phyloP scores from a whole-genome alignment of 2,888 invertebrate species.

The Pimpla rufipes region DNA sequence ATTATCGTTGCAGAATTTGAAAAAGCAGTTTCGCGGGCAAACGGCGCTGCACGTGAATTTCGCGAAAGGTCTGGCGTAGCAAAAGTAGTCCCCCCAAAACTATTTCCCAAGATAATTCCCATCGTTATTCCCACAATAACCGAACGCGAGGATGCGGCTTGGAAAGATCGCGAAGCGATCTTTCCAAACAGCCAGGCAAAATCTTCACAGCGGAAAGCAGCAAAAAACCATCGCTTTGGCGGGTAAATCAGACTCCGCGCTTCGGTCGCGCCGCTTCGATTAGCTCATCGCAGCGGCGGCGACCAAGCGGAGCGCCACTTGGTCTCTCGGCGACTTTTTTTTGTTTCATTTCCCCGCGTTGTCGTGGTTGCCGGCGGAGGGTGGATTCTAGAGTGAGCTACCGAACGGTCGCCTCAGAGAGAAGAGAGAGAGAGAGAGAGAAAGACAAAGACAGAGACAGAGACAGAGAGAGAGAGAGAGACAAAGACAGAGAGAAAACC shows the following conservation, averaged over 20 bases:
- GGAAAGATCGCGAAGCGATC: neutral
- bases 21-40: neutral
- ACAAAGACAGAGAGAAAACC: conserved; percentile 3
- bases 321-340: conserved; percentile 31
- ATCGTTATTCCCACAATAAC: neutral
- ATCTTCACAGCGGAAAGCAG: neutral
- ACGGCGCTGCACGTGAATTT: neutral
- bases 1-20: neutral
- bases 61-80: neutral
- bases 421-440: neutral
- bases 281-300: neutral
- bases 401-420: conserved; percentile 34
- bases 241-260: conserved; percentile 23
- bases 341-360: conserved; percentile 49
- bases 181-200: neutral
- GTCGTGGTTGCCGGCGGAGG: conserved; percentile 57
- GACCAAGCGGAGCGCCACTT: neutral
- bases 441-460: conserved; percentile 1
- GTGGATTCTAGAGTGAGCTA: conserved; percentile 38
- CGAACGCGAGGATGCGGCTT: neutral
- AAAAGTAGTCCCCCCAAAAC: conserved; percentile 17
- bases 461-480: neutral
- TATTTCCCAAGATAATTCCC: neutral
- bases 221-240: conserved; percentile 16
- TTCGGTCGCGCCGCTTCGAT: conserved; percentile 31